These are phyloP conservation scores for Archegozetes longisetosus DNA, from an alignment of 1,140 invertebrate species.

Conservation along the genomic window DNA sequence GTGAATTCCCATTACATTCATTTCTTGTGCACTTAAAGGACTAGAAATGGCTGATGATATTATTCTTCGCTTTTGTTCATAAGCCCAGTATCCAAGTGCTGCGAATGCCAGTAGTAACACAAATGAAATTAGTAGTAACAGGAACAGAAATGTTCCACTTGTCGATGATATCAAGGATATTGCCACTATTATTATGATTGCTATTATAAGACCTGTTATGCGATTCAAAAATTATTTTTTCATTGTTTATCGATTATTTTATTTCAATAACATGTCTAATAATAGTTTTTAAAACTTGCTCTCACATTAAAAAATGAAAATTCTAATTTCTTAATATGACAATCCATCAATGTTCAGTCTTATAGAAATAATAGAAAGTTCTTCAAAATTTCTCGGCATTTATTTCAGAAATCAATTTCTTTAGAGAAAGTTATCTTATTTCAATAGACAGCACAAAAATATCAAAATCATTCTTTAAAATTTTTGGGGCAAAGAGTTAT, in stretches of 20 bases:
- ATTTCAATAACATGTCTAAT: not conserved
- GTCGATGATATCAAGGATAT: slow-evolving; percentile 10
- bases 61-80: slow-evolving; percentile 5
- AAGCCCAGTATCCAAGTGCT: not conserved
- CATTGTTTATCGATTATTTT: too few species aligned
- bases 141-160: not conserved
- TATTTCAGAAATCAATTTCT: too few species aligned
- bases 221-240: not conserved
- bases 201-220: slow-evolving; percentile 3
- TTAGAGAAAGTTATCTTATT: too few species aligned
- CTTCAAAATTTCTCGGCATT: not conserved
- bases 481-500: not conserved
- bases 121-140: not conserved
- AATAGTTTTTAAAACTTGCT: not conserved
- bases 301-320: not conserved
- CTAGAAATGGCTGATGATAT: not conserved
- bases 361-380: not conserved
- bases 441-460: too few species aligned
- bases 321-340: not conserved
- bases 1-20: not conserved
- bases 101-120: not conserved
- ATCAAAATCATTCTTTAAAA: too few species aligned
- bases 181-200: slow-evolving; percentile 5
- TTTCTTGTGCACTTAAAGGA: not conserved
- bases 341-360: too few species aligned